Evolutionary conservation across 2,888 invertebrate genomes (phyloP).

Genomic region (Drosophila flavopinicola): DNA sequence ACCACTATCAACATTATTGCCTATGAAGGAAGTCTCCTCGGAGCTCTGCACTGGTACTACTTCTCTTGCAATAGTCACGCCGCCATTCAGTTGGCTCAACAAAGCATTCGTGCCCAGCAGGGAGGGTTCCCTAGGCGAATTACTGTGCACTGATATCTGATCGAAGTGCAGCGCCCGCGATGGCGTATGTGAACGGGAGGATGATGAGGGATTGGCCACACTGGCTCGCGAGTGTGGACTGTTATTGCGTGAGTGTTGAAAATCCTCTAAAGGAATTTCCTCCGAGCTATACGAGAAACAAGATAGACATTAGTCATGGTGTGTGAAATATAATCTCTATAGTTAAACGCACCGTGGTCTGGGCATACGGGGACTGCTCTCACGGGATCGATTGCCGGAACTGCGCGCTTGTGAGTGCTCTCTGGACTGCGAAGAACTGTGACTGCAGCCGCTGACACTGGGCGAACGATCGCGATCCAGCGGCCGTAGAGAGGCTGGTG

Average conservation of each 20-base stretch:
- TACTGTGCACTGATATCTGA: constrained; percentile 68
- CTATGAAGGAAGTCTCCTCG: constrained; percentile 92
- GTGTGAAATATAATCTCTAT: background rate
- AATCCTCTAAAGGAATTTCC: constrained; percentile 92
- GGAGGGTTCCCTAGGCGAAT: constrained; percentile 64
- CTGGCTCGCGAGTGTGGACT: constrained; percentile 82
- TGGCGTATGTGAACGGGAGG: constrained; percentile 85
- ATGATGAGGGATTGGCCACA: constrained; percentile 63
- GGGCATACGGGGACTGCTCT: constrained; percentile 89
- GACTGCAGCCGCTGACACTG: constrained; percentile 82
- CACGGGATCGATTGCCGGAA: constrained; percentile 86
- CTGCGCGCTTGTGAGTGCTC: constrained; percentile 81
- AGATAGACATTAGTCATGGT: background rate
- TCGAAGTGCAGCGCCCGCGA: constrained; percentile 75
- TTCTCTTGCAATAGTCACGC: constrained; percentile 72
- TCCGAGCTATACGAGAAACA: constrained; percentile 85
- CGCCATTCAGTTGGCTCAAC: constrained; percentile 64
- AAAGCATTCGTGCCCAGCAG: constrained; percentile 52
- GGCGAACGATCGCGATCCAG: constrained; percentile 83
- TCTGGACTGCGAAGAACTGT: constrained; percentile 82
- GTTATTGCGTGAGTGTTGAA: constrained; percentile 87
- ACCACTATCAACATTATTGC: constrained; percentile 77
- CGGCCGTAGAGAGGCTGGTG: constrained; percentile 73
- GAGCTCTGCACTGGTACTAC: constrained; percentile 84
- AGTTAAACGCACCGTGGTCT: constrained; percentile 86